Percentiles rank a stretch among this genome's conserved stretches.
These are phyloP conservation scores for Dicranocentrus wangi DNA, from an alignment of 2,888 invertebrate genomes.

Conservation along the genomic window DNA sequence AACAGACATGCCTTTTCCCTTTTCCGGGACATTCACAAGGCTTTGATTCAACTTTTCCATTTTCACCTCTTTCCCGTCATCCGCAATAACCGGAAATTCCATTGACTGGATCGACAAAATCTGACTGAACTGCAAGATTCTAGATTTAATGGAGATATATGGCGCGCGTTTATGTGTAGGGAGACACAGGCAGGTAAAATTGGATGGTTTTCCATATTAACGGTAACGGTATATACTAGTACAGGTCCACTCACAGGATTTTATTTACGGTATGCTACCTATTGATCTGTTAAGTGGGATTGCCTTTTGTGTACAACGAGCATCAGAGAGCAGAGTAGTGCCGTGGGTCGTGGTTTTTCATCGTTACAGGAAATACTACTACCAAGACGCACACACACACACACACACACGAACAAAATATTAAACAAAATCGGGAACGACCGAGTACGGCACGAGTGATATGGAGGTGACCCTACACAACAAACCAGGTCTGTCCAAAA, in stretches of 20 bases:
- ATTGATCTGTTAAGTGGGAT: no score
- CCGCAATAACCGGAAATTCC: slow-evolving; percentile 61
- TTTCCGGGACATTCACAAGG: slow-evolving; percentile 18
- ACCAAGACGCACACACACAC: slow-evolving; percentile 30
- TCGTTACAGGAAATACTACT: slow-evolving; percentile 43
- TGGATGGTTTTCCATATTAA: background rate
- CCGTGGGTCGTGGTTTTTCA: no score
- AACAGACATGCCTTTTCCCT: background rate
- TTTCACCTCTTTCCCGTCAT: slow-evolving; percentile 15
- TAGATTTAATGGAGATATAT: no score
- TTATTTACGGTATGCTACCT: slow-evolving; percentile 20
- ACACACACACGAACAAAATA: no score
- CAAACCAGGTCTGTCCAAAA: background rate
- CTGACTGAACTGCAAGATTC: background rate
- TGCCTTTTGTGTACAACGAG: no score
- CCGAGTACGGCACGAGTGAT: background rate
- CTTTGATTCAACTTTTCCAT: slow-evolving; percentile 14
- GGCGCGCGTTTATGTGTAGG: no score
- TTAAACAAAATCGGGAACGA: background rate
- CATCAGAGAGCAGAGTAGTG: no score
- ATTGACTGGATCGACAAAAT: slow-evolving; percentile 47
- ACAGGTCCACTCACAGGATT: background rate
- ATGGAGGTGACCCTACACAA: slow-evolving; percentile 57
- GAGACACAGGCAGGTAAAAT: no score
- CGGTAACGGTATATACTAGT: background rate